phyloP scores from a whole-genome alignment of 2,888 invertebrate genomes.

The Phorcus lineatus region DNA sequence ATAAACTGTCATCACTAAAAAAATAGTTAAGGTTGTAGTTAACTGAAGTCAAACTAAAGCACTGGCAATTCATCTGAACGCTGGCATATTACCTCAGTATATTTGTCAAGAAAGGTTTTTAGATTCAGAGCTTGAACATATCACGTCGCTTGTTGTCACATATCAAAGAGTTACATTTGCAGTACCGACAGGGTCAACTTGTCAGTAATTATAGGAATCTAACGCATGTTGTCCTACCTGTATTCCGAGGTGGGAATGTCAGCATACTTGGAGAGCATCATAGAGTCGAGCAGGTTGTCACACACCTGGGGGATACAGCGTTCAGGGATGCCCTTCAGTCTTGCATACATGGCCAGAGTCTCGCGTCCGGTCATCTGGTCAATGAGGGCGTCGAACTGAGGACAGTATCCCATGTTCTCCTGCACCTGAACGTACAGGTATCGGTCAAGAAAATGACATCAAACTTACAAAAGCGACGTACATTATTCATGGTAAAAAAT shows the following conservation, averaged over 20 bases:
- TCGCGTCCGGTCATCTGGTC: constrained; percentile 86
- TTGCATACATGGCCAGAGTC: constrained; percentile 84
- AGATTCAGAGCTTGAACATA: no score
- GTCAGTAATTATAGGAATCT: no score
- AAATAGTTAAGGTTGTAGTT: no score
- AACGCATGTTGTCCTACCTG: constrained; percentile 46
- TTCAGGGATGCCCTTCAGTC: constrained; percentile 78
- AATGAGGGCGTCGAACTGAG: constrained; percentile 90
- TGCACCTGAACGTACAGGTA: constrained; percentile 79
- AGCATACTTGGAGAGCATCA: constrained; percentile 61
- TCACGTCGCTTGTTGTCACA: no score
- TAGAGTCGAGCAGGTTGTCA: constrained; percentile 52
- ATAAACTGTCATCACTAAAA: no score
- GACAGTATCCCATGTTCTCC: constrained; percentile 89
- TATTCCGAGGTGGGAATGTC: constrained; percentile 58
- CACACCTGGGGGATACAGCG: constrained; percentile 60
- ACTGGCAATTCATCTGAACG: no score
- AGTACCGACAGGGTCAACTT: no score
- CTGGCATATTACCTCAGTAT: no score
- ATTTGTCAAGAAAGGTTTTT: no score
- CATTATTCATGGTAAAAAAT: no score
- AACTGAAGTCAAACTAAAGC: no score
- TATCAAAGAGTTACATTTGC: no score
- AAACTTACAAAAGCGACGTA: not conserved
- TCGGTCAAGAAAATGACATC: not conserved